These are phyloP conservation scores for Grapholita molesta DNA, from an alignment of 1,140 invertebrate species.

Conservation along the genomic window DNA sequence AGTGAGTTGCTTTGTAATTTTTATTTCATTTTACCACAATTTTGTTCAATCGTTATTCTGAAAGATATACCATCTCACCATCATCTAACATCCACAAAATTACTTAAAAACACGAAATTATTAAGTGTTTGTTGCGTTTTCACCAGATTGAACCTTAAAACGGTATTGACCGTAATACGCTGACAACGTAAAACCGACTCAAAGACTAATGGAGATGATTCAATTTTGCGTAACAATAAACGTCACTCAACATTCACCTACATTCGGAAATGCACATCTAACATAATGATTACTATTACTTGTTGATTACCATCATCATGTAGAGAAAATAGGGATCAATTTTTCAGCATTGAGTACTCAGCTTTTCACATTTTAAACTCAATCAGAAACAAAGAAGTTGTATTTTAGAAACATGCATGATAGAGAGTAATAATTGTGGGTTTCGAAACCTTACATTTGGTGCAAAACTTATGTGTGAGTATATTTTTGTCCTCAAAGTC, in stretches of 20 bases:
- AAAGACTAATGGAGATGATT: not conserved
- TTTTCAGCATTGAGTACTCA: too few relatives aligned
- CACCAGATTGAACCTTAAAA: not conserved
- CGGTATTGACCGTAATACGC: not conserved
- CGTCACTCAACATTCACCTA: not conserved
- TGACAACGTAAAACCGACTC: not conserved
- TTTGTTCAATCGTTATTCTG: not conserved
- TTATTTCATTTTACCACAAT: conserved; percentile 35
- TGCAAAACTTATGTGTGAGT: too few relatives aligned
- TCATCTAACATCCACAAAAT: not conserved
- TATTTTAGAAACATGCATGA: too few relatives aligned
- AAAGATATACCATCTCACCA: not conserved
- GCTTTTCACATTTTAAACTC: too few relatives aligned
- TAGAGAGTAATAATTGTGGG: too few relatives aligned
- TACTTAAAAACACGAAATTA: not conserved
- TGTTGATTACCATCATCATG: not conserved
- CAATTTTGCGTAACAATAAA: not conserved
- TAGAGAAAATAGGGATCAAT: not conserved
- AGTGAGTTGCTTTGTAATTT: conserved; percentile 87
- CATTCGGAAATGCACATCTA: not conserved
- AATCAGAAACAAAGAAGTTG: too few relatives aligned
- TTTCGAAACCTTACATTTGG: too few relatives aligned
- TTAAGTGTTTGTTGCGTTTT: not conserved
- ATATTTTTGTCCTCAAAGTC: too few relatives aligned
- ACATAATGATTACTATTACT: not conserved